phyloP scores from a whole-genome alignment of 2,113 vertebrate genomes.

The Charina bottae region DNA sequence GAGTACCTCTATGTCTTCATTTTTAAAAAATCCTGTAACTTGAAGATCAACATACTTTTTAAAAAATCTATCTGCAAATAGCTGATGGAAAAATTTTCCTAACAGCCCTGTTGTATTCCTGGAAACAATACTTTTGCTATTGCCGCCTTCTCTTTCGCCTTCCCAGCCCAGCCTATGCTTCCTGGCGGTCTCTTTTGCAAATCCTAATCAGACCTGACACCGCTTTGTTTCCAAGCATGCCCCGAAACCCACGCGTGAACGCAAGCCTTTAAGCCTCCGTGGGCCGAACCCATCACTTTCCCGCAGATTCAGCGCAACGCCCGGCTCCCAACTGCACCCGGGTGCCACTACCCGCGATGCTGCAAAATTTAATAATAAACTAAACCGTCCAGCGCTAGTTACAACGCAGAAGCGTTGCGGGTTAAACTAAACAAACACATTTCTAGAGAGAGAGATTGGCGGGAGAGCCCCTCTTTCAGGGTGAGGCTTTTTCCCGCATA shows the following conservation, averaged over 20 bases:
- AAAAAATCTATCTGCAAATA: not conserved
- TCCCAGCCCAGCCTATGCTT: not conserved
- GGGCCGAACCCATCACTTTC: not conserved
- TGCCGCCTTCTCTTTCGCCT: not conserved
- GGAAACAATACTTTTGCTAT: not conserved
- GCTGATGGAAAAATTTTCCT: not conserved
- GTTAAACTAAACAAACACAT: not conserved
- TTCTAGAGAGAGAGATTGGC: not conserved
- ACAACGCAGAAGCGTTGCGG: not conserved
- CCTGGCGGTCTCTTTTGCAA: not conserved
- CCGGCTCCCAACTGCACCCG: not conserved
- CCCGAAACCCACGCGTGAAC: not conserved
- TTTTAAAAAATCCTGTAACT: not conserved
- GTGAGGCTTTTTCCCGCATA: not conserved
- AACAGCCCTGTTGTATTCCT: not conserved
- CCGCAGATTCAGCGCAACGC: not conserved
- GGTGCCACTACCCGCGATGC: not conserved
- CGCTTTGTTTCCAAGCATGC: not conserved
- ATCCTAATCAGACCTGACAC: not conserved
- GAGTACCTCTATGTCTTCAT: not conserved
- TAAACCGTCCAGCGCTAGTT: not conserved
- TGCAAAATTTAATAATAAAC: not conserved
- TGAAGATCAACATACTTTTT: not conserved
- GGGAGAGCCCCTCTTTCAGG: not conserved
- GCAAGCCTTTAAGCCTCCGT: not conserved